Conservation (phyloP, 2,888 invertebrate genomes). For the Drosophila infuscata region DNA sequence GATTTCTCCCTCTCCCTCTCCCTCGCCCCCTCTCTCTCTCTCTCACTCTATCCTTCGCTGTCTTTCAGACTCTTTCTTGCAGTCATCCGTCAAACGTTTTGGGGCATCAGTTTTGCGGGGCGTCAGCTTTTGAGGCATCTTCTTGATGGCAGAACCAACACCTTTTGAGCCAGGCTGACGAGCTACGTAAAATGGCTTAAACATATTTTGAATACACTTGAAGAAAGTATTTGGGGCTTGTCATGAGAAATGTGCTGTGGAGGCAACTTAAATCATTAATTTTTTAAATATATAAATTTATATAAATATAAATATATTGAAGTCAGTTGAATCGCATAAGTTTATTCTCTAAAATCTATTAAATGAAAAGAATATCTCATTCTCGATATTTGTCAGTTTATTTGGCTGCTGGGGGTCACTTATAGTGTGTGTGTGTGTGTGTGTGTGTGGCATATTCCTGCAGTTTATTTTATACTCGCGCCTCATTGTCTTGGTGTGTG, state of each 20-base stretch:
- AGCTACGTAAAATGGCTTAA: constrained; percentile 33
- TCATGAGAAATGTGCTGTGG: background rate
- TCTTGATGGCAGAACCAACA: constrained; percentile 48
- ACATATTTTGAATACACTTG: constrained; percentile 15
- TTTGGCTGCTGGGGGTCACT: background rate
- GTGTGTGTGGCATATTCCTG: constrained; percentile 37
- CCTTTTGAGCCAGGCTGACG: constrained; percentile 47
- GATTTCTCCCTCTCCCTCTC: background rate
- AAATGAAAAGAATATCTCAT: background rate
- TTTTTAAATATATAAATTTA: background rate
- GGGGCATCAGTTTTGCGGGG: constrained; percentile 46
- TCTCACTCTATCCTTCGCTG: background rate
- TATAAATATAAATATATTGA: background rate
- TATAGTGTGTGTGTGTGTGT: background rate
- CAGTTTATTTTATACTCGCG: constrained; percentile 49
- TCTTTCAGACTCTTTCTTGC: background rate
- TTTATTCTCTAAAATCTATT: background rate
- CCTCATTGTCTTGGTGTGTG: constrained; percentile 36
- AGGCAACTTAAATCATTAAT: background rate
- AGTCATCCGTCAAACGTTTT: constrained; percentile 72
- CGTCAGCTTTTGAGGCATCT: constrained; percentile 51
- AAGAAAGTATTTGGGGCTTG: background rate
- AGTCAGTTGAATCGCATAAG: background rate
- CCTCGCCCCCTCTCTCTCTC: background rate
- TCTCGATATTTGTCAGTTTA: background rate